Conservation (phyloP, 2,888 invertebrate genomes). For the Camptogramma bilineatum region DNA sequence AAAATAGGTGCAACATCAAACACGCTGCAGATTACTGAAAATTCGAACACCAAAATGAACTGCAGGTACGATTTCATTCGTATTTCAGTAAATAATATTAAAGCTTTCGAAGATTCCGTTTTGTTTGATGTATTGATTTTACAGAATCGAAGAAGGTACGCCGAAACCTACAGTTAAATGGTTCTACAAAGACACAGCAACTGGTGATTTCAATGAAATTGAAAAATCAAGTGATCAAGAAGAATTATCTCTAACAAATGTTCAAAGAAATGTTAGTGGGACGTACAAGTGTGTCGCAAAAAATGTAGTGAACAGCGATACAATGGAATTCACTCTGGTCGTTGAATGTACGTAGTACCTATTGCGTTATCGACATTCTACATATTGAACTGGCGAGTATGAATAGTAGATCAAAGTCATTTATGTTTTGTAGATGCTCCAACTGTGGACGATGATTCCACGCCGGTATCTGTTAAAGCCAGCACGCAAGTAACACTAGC, state of each 20-base stretch:
- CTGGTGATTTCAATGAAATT: conserved; percentile 14
- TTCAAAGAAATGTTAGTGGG: conserved; percentile 15
- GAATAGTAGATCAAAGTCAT: background rate
- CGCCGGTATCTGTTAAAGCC: background rate
- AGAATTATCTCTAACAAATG: background rate
- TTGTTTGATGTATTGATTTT: conserved; percentile 1
- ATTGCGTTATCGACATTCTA: background rate
- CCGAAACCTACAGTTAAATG: conserved; percentile 20
- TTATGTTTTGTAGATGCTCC: conserved; percentile 18
- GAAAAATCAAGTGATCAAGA: conserved; percentile 6
- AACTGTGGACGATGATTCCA: conserved; percentile 11
- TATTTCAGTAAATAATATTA: background rate
- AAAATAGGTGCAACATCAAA: background rate
- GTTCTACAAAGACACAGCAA: conserved; percentile 13
- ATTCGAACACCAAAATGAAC: background rate
- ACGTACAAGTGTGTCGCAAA: conserved; percentile 22
- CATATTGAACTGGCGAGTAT: no score
- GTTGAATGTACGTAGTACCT: conserved; percentile 24
- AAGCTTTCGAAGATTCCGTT: background rate
- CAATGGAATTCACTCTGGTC: conserved; percentile 8
- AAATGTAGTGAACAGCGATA: conserved; percentile 16
- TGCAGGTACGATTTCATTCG: background rate
- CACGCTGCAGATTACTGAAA: background rate
- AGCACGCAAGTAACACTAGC: conserved; percentile 14
- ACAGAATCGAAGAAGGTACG: conserved; percentile 21